Base-by-base conservation (phyloP, 2,113 vertebrate species). In the Lota lota region DNA sequence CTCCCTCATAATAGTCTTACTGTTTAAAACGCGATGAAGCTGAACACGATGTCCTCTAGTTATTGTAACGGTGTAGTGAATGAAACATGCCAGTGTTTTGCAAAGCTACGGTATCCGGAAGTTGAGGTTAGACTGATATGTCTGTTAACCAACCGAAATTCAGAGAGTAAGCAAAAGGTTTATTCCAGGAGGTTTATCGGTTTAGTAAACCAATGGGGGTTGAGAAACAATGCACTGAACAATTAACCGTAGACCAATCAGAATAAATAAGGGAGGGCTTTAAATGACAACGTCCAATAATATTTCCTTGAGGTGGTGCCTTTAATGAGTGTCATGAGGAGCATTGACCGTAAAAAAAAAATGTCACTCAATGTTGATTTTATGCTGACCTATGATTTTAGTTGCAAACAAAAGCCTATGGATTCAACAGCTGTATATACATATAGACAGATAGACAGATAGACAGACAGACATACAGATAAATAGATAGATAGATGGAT, bases 21-120 rank as follows among this genome's bases (percentile, higher is more conserved):
- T 47, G 40, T 47, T 47, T 47, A 47, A 47, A 47, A 47, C 40
- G 40, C 40, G 40, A 14, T 47, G 40, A 11, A 47, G 10, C 10
- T 11, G 40, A 47, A 47, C 40, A 47, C 40, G 40, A 47, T 14
- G 40, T 47, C 40, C 40, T 47, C 40, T 47, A 47, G 40, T 47
- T 47, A 10, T 12, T n/a, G n/a, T 0, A 10, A 47, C 40, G 10
- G 10, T 14, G 1, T 12, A 14, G 10, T 47, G 40, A 33, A 33
- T 33, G 28, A 33, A 33, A 33, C 10, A 19, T 15, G 20, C 17
- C 12, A 11, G 36, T 85, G 79, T 87, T 90, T 87, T 80, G 70
- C 76, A 85, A 91, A 61, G 19, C 57, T 10, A 22, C 22, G 19
- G 54, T 53, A 80, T 68, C 79, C 87, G 90, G 91, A 92, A 92